A percentile compares a stretch with the other conserved stretches of the same genome.
Evolutionary conservation across 2,797 vertebrate species (phyloP).

Genomic region (Tenualosa thibaudeaui): DNA sequence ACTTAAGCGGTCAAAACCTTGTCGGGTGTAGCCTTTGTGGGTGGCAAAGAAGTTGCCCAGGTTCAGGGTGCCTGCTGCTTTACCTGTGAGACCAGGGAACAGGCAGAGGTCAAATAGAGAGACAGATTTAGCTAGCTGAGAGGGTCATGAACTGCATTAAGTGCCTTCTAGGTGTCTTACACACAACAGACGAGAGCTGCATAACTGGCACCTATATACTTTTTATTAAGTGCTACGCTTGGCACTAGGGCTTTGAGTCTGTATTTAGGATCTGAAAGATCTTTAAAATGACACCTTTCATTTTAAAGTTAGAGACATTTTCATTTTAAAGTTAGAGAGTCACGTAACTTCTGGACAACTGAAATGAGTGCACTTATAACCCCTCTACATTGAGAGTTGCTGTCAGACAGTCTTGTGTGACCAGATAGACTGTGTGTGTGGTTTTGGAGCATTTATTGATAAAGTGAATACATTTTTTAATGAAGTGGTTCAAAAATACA

Average conservation of each 20-base stretch:
- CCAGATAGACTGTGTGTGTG: too few species aligned
- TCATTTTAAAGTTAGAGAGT: background rate
- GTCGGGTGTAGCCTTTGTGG: slow-evolving; percentile 89
- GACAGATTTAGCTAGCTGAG: background rate
- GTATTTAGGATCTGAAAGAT: too few species aligned
- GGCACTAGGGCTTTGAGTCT: too few species aligned
- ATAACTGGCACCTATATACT: background rate
- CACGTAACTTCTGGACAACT: background rate
- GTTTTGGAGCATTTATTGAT: background rate
- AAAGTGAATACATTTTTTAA: background rate
- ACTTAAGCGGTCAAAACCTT: slow-evolving; percentile 95
- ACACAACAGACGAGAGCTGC: background rate
- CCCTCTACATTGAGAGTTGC: too few species aligned
- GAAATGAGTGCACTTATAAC: background rate
- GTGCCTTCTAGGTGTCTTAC: background rate
- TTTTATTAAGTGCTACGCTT: too few species aligned
- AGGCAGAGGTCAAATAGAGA: background rate
- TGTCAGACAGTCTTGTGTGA: too few species aligned
- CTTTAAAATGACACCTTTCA: background rate
- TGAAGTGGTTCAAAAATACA: background rate
- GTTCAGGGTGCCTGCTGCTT: slow-evolving; percentile 85
- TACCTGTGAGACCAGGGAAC: slow-evolving; percentile 71
- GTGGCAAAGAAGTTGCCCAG: slow-evolving; percentile 94
- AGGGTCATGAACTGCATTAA: background rate
- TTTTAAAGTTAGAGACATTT: background rate